phyloP scores from a whole-genome alignment of 2,888 invertebrate species.

The Halocaridina rubra region DNA sequence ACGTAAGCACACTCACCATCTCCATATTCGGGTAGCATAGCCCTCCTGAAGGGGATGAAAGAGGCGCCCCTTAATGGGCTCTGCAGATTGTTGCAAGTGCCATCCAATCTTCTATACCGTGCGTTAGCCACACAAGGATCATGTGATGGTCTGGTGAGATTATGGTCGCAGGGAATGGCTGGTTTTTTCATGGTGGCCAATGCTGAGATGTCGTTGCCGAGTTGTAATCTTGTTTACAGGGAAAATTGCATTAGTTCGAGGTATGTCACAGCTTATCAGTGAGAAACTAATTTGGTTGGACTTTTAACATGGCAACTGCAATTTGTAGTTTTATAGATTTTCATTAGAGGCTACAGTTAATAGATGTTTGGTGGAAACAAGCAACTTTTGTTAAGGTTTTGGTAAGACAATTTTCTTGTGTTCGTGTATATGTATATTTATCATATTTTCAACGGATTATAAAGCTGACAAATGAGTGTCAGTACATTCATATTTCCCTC shows the following conservation, averaged over 20 bases:
- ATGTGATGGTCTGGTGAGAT: not conserved
- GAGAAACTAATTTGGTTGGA: too few species aligned
- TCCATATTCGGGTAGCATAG: conserved; percentile 66
- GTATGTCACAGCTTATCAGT: not conserved
- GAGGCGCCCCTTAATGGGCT: conserved; percentile 66
- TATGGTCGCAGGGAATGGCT: conserved; percentile 45
- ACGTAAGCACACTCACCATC: conserved; percentile 65
- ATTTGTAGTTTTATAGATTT: too few species aligned
- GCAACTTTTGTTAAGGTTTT: too few species aligned
- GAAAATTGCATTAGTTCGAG: not conserved
- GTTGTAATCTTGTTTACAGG: conserved; percentile 22
- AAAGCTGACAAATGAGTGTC: too few species aligned
- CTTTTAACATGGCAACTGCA: too few species aligned
- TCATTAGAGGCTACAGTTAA: too few species aligned
- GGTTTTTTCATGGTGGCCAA: conserved; percentile 43
- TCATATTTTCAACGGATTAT: too few species aligned
- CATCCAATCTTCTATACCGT: conserved; percentile 65
- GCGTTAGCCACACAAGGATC: conserved; percentile 24
- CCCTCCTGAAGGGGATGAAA: conserved; percentile 65
- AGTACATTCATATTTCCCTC: too few species aligned
- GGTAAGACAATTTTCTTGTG: too few species aligned
- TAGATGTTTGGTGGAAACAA: too few species aligned
- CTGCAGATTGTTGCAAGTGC: conserved; percentile 66
- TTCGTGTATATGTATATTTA: too few species aligned
- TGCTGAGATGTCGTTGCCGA: conserved; percentile 28